These are phyloP conservation scores for Danaus chrysippus DNA, from an alignment of 2,888 invertebrate species.

Conservation along the genomic window DNA sequence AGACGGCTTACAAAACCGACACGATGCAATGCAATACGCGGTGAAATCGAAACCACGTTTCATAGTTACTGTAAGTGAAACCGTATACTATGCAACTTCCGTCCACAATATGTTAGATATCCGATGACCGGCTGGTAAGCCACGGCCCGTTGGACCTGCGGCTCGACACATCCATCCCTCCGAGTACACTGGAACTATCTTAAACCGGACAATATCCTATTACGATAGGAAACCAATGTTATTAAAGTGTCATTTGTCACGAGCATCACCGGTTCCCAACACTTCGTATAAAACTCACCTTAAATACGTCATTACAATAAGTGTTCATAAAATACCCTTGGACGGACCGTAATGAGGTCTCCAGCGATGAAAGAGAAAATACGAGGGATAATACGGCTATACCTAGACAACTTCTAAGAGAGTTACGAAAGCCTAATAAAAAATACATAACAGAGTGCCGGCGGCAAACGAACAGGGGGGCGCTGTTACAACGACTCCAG, in stretches of 20 bases:
- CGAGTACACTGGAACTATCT: conserved; percentile 36
- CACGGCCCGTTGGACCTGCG: conserved; percentile 45
- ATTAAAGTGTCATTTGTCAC: conserved; percentile 8
- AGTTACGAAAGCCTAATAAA: conserved; percentile 55
- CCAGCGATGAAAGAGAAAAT: conserved; percentile 27
- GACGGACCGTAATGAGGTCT: conserved; percentile 32
- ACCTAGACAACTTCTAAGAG: conserved; percentile 44
- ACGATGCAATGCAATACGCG: conserved; percentile 53
- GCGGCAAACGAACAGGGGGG: conserved; percentile 50
- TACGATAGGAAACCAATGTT: conserved; percentile 2
- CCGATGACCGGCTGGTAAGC: conserved; percentile 49
- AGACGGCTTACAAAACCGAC: conserved; percentile 60
- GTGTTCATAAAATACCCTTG: conserved; percentile 29
- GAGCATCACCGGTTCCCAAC: neutral
- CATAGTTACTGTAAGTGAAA: conserved; percentile 66
- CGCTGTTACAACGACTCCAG: conserved; percentile 48
- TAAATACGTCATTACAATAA: conserved; percentile 27
- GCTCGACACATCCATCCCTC: conserved; percentile 57
- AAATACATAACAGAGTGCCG: conserved; percentile 56
- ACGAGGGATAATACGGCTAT: conserved; percentile 31
- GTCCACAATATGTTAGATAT: conserved; percentile 63
- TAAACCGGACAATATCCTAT: conserved; percentile 32
- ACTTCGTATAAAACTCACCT: conserved; percentile 11
- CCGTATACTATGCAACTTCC: conserved; percentile 73
- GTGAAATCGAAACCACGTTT: conserved; percentile 64